Percentiles rank a stretch among this genome's conserved stretches.
These are phyloP conservation scores for Embiotoca jacksoni DNA, from an alignment of 2,113 vertebrate species.

Conservation along the genomic window DNA sequence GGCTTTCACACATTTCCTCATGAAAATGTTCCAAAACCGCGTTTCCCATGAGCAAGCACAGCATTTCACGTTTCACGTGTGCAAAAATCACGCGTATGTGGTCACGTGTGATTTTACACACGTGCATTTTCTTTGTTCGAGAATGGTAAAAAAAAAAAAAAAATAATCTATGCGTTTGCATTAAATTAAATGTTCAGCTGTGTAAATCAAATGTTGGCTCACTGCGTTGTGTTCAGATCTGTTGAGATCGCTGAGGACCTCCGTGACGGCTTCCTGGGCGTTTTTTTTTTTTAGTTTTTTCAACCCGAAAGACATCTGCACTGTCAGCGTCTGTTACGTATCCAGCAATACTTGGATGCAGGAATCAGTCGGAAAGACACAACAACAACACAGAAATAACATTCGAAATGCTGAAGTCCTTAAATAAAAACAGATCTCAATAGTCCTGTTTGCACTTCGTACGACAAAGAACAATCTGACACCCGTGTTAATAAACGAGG, in stretches of 20 bases:
- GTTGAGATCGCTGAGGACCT: constrained; percentile 1
- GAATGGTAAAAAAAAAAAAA: no score
- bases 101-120: no score
- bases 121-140: no score
- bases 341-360: constrained; percentile 20
- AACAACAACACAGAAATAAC: constrained; percentile 62
- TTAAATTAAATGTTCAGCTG: no score
- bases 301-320: neutral
- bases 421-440: constrained; percentile 38
- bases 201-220: no score
- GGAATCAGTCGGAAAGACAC: constrained; percentile 26
- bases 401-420: constrained; percentile 70
- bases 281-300: neutral
- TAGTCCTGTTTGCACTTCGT: constrained; percentile 46
- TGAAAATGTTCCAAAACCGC: no score
- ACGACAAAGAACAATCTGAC: constrained; percentile 38
- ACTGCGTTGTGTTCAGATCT: no score
- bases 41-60: no score
- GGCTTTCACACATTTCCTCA: no score
- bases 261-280: neutral
- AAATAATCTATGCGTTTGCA: no score
- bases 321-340: neutral
- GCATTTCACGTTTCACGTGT: no score
- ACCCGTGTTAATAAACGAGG: constrained; percentile 36
- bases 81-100: no score